Percentiles rank a stretch among this genome's conserved stretches.
phyloP scores from a whole-genome alignment of 2,888 invertebrate species.

The Synanthedon myopaeformis region DNA sequence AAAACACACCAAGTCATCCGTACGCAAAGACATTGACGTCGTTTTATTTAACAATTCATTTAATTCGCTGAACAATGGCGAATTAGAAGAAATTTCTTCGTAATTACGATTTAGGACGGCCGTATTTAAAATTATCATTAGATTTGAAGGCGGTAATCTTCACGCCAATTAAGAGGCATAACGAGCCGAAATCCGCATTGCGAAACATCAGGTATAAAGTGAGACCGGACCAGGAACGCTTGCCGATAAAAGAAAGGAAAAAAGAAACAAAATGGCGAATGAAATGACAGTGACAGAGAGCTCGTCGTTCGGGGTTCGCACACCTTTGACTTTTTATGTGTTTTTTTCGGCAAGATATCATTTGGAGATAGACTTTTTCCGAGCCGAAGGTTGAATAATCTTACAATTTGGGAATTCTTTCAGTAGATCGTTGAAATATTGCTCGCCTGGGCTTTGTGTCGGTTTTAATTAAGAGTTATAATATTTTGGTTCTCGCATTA shows the following conservation, averaged over 20 bases:
- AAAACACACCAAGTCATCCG: no score
- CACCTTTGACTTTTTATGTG: neutral
- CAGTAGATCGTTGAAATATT: constrained; percentile 6
- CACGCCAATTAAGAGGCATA: constrained; percentile 4
- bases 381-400: neutral
- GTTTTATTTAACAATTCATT: neutral
- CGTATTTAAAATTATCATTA: constrained; percentile 6
- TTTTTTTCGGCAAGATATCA: neutral
- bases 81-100: constrained; percentile 6
- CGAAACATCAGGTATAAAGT: constrained; percentile 6
- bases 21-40: neutral
- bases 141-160: constrained; percentile 4
- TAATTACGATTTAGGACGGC: constrained; percentile 4
- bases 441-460: neutral
- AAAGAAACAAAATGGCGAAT: constrained; percentile 5
- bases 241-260: constrained; percentile 6
- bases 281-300: constrained; percentile 6
- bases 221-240: constrained; percentile 1
- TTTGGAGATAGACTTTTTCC: neutral
- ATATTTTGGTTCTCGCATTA: no score
- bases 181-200: constrained; percentile 7
- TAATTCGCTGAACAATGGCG: neutral
- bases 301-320: neutral
- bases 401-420: constrained; percentile 3
- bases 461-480: no score